Percentiles rank a stretch among this genome's conserved stretches.
These are phyloP conservation scores for Nixonia krombeini DNA, from an alignment of 1,140 invertebrate species.

Conservation along the genomic window DNA sequence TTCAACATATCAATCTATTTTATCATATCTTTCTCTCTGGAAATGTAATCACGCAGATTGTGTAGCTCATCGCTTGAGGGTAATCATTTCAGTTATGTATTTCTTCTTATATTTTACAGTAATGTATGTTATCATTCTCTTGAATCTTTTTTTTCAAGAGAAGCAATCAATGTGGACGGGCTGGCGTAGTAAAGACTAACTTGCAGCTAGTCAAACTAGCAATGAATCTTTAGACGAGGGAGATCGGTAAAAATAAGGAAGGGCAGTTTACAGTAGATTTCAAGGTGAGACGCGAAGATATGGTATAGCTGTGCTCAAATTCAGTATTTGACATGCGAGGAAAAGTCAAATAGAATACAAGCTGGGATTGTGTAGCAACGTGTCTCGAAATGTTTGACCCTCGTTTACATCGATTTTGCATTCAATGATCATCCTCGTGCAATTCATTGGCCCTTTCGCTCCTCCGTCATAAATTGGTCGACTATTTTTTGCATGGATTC, in stretches of 20 bases:
- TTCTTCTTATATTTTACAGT: background rate
- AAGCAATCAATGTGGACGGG: constrained; percentile 64
- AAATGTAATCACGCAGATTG: constrained; percentile 14
- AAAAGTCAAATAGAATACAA: constrained; percentile 31
- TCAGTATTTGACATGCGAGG: constrained; percentile 23
- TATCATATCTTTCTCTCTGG: constrained; percentile 6
- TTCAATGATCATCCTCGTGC: background rate
- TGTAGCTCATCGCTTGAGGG: constrained; percentile 24
- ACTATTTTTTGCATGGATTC: constrained; percentile 74
- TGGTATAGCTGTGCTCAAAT: background rate
- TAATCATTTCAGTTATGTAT: constrained; percentile 9
- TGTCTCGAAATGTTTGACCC: constrained; percentile 24
- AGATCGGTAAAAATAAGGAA: constrained; percentile 11
- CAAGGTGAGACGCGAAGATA: background rate
- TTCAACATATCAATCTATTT: constrained; percentile 25
- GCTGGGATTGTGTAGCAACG: constrained; percentile 11
- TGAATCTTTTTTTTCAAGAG: constrained; percentile 31
- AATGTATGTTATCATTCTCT: constrained; percentile 4
- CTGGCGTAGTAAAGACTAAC: constrained; percentile 67
- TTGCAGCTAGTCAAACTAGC: constrained; percentile 61
- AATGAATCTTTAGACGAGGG: constrained; percentile 34
- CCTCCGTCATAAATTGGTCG: constrained; percentile 73
- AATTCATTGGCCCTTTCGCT: constrained; percentile 64
- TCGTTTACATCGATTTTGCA: constrained; percentile 12
- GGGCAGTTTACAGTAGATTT: background rate